A percentile compares a stretch with the other conserved stretches of the same genome.
phyloP scores from a whole-genome alignment of 1,140 invertebrate species.

The Olivierus martensii region DNA sequence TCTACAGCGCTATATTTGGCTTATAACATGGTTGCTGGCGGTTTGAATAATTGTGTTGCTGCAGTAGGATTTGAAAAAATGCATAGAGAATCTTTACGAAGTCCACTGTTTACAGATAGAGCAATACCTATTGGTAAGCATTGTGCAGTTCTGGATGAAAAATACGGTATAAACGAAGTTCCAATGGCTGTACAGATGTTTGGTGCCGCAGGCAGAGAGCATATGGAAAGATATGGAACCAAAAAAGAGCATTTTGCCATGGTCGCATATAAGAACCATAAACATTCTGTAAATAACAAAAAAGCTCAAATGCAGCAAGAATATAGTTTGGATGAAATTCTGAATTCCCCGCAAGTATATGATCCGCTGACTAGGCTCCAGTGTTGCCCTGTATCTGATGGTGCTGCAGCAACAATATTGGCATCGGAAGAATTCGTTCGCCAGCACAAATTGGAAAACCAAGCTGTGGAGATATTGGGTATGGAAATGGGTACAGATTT shows the following conservation, averaged over 20 bases:
- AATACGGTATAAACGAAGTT: conserved; percentile 49
- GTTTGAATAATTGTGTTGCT: conserved; percentile 71
- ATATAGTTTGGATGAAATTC: conserved; percentile 76
- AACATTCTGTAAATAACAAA: conserved; percentile 91
- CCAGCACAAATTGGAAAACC: conserved; percentile 55
- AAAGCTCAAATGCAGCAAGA: conserved; percentile 84
- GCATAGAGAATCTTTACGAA: conserved; percentile 76
- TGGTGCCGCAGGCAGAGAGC: conserved; percentile 89
- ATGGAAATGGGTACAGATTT: conserved; percentile 95
- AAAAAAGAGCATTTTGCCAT: conserved; percentile 88
- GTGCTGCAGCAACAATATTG: conserved; percentile 77
- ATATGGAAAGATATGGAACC: conserved; percentile 95
- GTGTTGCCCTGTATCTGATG: conserved; percentile 95
- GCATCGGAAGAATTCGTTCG: conserved; percentile 83
- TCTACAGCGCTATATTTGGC: conserved; percentile 79
- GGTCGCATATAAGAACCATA: conserved; percentile 95
- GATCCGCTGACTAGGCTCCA: conserved; percentile 87
- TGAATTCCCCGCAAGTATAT: conserved; percentile 57
- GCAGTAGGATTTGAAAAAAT: conserved; percentile 99
- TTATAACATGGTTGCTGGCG: conserved; percentile 78
- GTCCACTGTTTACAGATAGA: conserved; percentile 68
- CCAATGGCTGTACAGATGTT: conserved; percentile 92
- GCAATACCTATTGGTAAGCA: conserved; percentile 91
- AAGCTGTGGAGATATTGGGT: conserved; percentile 84
- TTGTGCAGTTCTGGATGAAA: conserved; percentile 47